phyloP scores from a whole-genome alignment of 2,113 vertebrate genomes.

The Hemicordylus capensis region DNA sequence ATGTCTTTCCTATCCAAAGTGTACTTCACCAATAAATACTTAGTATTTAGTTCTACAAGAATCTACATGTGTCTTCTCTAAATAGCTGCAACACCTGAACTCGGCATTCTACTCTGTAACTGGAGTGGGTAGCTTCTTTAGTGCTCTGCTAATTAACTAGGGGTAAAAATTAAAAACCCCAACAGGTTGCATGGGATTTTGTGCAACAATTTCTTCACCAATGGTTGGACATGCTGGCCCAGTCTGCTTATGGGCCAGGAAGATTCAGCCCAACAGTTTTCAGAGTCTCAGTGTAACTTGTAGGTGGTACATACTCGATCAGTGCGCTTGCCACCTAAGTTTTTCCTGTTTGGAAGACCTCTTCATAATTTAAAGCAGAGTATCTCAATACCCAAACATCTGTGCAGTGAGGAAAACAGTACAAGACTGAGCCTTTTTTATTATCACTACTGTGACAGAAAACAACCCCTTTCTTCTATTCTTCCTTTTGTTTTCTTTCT shows the following conservation, averaged over 20 bases:
- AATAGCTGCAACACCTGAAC: too few species aligned
- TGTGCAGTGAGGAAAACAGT: too few species aligned
- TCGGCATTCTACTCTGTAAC: too few species aligned
- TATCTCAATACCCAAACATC: background rate
- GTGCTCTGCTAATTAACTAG: too few species aligned
- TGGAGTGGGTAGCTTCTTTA: too few species aligned
- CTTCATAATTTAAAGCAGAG: background rate
- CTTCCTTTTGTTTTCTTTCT: background rate
- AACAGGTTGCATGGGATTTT: background rate
- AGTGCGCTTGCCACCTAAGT: background rate
- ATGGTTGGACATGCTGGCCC: background rate
- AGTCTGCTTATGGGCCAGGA: background rate
- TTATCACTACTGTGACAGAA: too few species aligned
- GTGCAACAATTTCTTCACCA: background rate
- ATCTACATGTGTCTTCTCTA: too few species aligned
- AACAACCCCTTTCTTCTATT: background rate
- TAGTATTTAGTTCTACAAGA: too few species aligned
- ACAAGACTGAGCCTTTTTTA: too few species aligned
- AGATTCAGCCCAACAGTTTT: background rate
- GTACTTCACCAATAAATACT: too few species aligned
- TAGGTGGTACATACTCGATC: background rate
- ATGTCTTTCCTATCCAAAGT: too few species aligned
- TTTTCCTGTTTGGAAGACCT: background rate
- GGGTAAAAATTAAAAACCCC: too few species aligned
- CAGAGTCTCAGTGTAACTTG: background rate